A percentile compares a stretch with the other conserved stretches of the same genome.
These are phyloP conservation scores for Paedocypris micromegethes DNA, from an alignment of 2,797 vertebrate genomes.

Conservation along the genomic window DNA sequence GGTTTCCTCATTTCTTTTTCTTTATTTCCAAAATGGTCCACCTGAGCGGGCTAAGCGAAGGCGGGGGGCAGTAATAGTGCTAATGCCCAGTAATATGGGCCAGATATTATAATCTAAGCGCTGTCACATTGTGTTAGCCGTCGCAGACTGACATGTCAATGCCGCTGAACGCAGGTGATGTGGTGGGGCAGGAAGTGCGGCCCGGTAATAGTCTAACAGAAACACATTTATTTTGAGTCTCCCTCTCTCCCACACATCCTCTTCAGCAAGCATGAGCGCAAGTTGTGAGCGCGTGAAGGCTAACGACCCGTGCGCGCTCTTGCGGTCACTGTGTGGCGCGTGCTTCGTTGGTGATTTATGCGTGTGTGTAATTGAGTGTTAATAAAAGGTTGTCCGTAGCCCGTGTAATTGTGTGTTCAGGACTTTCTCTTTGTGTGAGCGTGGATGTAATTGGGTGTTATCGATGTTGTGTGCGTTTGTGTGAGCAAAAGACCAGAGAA, in stretches of 20 bases:
- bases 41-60: conserved; percentile 59
- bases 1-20: conserved; percentile 57
- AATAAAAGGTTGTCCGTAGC: conserved; percentile 77
- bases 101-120: conserved; percentile 82
- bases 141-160: conserved; percentile 78
- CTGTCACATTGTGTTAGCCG: conserved; percentile 78
- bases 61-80: conserved; percentile 65
- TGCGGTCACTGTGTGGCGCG: conserved; percentile 51
- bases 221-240: conserved; percentile 65
- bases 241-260: conserved; percentile 48
- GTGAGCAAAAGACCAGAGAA: conserved; percentile 52
- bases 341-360: conserved; percentile 68
- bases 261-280: conserved; percentile 5
- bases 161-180: conserved; percentile 69
- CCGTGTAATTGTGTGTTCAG: conserved; percentile 75
- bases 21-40: conserved; percentile 57
- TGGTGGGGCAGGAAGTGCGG: conserved; percentile 63
- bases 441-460: conserved; percentile 75
- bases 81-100: conserved; percentile 76
- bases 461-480: conserved; percentile 68
- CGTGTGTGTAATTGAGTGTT: conserved; percentile 79
- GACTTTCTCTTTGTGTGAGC: conserved; percentile 63
- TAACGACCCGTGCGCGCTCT: conserved; percentile 55
- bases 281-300: conserved; percentile 30
- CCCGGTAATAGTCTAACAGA: conserved; percentile 70